A percentile compares a stretch with the other conserved stretches of the same genome.
Conservation (phyloP, 2,113 vertebrate genomes). For the Poicephalus gulielmi region DNA sequence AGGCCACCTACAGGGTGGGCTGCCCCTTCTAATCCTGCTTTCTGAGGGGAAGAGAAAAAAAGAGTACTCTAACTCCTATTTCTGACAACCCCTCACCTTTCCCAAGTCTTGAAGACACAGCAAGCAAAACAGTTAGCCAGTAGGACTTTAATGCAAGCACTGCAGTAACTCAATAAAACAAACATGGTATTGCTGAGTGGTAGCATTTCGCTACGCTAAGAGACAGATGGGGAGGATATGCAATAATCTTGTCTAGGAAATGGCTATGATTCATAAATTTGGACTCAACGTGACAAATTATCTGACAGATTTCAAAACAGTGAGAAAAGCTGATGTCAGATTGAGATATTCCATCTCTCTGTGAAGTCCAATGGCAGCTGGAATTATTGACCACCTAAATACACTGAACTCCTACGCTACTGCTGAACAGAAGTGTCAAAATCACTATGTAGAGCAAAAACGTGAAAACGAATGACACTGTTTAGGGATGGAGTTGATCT, state of each 20-base stretch:
- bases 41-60: background rate
- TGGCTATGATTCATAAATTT: constrained; percentile 57
- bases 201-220: background rate
- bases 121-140: background rate
- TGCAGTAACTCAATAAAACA: constrained; percentile 22
- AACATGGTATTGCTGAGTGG: constrained; percentile 9
- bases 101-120: background rate
- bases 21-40: background rate
- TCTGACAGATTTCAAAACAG: constrained; percentile 65
- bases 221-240: constrained; percentile 56
- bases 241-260: constrained; percentile 63
- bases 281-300: constrained; percentile 58
- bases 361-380: constrained; percentile 51
- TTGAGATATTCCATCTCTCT: constrained; percentile 29
- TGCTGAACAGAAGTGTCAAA: background rate
- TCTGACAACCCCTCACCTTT: background rate
- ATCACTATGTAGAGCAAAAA: background rate
- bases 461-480: background rate
- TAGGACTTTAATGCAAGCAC: background rate
- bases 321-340: constrained; percentile 56
- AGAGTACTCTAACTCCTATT: background rate
- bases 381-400: constrained; percentile 59
- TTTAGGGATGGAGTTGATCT: background rate
- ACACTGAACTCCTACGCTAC: background rate
- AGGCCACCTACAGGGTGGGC: background rate